Evolutionary conservation across 2,888 invertebrate genomes (phyloP), one percentile per base, ranked within the genome.

Genomic region (Andrena praecox): DNA sequence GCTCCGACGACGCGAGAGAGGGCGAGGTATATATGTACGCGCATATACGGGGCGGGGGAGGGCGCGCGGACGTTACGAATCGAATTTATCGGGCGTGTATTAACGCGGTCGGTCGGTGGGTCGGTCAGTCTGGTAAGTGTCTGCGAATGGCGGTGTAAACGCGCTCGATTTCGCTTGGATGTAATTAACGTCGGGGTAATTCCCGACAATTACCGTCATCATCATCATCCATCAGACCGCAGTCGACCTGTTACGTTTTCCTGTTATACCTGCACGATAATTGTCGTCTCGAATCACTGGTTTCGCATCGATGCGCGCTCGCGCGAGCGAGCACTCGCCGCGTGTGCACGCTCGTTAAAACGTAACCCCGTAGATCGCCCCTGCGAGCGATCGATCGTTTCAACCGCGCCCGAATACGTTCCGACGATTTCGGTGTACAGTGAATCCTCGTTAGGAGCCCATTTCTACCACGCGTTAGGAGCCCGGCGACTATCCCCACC

Each of bases 201-300:
- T 82, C 87, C 84, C 85, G 88, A 84, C 89, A 88, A 88, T 89
- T 88, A 89, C 89, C 89, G 87, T 88, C 86, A 82, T 86, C 87
- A 88, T 87, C 88, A 82, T 87, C 88, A 86, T 85, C 84, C 88
- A 82, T 88, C 82, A 82, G 82, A 79, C 87, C 84, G 78, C 86
- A 79, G 82, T 83, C 88, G 88, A 86, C 87, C 88, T 88, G 88
- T 88, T 88, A 88, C 88, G 86, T 88, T 87, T 87, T 88, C 88
- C 87, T 86, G 86, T 85, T 86, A 87, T 85, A 86, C 88, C 87
- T 87, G 85, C 76, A 85, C 87, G 85, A 85, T 87, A 87, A 87
- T 87, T 81, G 87, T 78, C 84, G 87, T 84, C 87, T 85, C 81
- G 83, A 84, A 84, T 84, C 83, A 73, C 75, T 73, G 83, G 79